These are phyloP conservation scores for Bujurquina vittata DNA, from an alignment of 2,113 vertebrate genomes.

Conservation along the genomic window DNA sequence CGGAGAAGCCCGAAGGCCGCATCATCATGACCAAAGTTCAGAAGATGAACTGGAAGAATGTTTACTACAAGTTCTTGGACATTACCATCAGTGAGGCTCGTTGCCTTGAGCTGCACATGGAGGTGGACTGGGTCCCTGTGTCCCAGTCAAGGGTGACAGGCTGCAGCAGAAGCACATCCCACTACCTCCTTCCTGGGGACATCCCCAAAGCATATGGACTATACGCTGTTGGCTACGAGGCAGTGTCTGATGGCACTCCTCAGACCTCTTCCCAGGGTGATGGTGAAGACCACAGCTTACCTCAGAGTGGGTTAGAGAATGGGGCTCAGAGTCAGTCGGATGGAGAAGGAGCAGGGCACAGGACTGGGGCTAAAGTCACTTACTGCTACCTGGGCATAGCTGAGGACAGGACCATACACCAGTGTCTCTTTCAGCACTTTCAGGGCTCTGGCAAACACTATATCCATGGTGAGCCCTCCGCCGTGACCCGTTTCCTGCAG, in stretches of 20 bases:
- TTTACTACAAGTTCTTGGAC: constrained; percentile 97
- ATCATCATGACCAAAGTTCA: constrained; percentile 95
- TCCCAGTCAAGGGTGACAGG: constrained; percentile 87
- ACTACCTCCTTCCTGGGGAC: constrained; percentile 93
- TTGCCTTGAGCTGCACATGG: constrained; percentile 96
- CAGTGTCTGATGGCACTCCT: constrained; percentile 51
- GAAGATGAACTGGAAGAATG: constrained; percentile 99
- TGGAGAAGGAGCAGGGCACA: constrained; percentile 19
- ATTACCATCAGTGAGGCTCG: constrained; percentile 97
- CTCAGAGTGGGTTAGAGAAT: constrained; percentile 65
- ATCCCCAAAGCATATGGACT: constrained; percentile 94
- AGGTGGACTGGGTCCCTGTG: constrained; percentile 95
- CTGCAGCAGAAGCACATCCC: constrained; percentile 83
- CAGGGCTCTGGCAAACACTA: constrained; percentile 91
- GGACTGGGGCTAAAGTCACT: constrained; percentile 82
- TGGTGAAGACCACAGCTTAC: constrained; percentile 60
- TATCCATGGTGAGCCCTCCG: constrained; percentile 84
- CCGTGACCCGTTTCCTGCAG: constrained; percentile 91
- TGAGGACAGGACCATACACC: constrained; percentile 94
- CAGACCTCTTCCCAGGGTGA: constrained; percentile 30
- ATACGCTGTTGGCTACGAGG: constrained; percentile 92
- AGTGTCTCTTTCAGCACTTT: constrained; percentile 94
- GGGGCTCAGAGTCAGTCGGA: constrained; percentile 38
- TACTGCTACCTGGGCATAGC: constrained; percentile 97
- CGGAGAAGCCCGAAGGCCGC: constrained; percentile 93